phyloP scores from a whole-genome alignment of 2,888 invertebrate species.

The Amblyteles armatorius region DNA sequence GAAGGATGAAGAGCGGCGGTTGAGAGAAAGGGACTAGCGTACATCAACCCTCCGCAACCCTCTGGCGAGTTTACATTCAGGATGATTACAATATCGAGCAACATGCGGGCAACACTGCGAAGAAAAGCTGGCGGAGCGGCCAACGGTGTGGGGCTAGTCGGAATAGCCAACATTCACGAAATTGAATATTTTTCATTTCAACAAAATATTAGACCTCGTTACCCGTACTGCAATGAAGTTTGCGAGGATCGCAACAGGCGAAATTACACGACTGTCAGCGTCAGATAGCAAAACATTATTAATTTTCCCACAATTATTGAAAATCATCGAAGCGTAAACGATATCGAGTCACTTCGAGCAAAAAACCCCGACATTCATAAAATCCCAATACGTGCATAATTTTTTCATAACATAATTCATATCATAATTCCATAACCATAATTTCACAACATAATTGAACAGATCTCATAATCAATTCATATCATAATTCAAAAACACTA shows the following conservation, averaged over 20 bases:
- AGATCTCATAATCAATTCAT: too few relatives aligned
- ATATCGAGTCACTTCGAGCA: too few relatives aligned
- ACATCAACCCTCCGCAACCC: conserved; percentile 21
- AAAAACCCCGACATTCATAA: too few relatives aligned
- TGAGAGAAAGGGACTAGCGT: not conserved
- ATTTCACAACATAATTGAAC: too few relatives aligned
- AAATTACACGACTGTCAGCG: too few relatives aligned
- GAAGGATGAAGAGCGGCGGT: conserved; percentile 10
- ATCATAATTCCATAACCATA: too few relatives aligned
- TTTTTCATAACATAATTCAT: too few relatives aligned
- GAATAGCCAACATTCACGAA: not conserved
- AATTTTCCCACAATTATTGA: not conserved
- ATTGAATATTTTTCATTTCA: not conserved
- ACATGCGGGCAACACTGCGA: conserved; percentile 10
- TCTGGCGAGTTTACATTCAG: conserved; percentile 18
- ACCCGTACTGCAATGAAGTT: not conserved
- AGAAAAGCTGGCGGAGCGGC: not conserved
- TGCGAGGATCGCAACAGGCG: too few relatives aligned
- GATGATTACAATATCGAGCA: conserved; percentile 44
- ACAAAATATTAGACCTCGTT: not conserved
- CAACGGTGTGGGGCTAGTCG: not conserved
- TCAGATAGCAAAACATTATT: too few relatives aligned
- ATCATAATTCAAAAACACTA: too few relatives aligned
- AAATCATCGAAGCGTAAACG: not conserved
- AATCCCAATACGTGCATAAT: too few relatives aligned